Base-by-base conservation (phyloP, 2,888 invertebrate genomes). In the Ypsolopha scabrella region DNA sequence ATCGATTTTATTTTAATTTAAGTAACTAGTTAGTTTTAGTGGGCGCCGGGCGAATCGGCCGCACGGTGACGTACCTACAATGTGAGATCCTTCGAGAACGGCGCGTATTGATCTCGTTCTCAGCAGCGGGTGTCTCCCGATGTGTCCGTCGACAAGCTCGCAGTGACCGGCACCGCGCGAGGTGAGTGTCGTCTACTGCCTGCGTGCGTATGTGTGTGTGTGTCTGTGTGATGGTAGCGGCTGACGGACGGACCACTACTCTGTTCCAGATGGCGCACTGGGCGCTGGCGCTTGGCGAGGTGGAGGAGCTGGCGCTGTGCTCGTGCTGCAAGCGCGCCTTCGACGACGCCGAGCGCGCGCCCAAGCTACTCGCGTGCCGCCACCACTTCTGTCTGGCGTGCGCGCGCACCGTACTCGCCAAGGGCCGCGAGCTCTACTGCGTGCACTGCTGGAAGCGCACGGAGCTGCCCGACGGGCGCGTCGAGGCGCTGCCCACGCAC, bases 311-410 rank as follows among this genome's bases (percentile, higher is more conserved):
- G 74, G 90, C 91, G 74, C 82, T 90, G 67, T 92, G 94, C 88
- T 91, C 91, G 67, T 91, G 89, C 72, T 93, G 93, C 87, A 91
- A 91, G 80, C 89, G 90, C 73, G 90, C 90, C 72, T 93, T 92
- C 24, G 24, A 24, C 24, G 91, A 92, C 63, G 85, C 87, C 56
- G 92, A 92, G 72, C 90, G 90, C 68, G 88, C 90, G 68, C 93
- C 93, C 24, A 24, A 24, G 24, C 24, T 24, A 4, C 24, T 93
- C 61, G 89, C 90, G 60, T 93, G 93, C 87, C 93, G 93, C 74
- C 91, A 92, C 74, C 91, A 92, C 79, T 93, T 93, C 78, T 93
- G 93, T 73, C 86, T 93, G 73, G 89, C 91, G 68, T 93, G 93
- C 79, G 90, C 92, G 72, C 90, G 24, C 24, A 24, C 24, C 24